Evolutionary conservation across 2,888 invertebrate genomes (phyloP).

Genomic region (Eudemis profundana): DNA sequence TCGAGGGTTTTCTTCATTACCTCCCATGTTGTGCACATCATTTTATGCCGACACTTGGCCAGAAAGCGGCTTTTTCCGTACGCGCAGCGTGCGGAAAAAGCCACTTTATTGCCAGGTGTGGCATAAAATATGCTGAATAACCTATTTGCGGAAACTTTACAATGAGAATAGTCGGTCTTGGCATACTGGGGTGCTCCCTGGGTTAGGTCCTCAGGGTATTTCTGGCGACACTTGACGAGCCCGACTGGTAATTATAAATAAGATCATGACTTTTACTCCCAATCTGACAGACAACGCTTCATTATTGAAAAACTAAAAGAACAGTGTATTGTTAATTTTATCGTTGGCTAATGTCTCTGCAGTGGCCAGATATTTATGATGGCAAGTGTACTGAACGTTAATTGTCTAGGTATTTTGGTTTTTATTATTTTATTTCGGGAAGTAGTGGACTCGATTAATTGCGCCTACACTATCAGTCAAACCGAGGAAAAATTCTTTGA

Average conservation of each 20-base stretch:
- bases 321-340: conserved; percentile 18
- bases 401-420: conserved; percentile 15
- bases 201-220: conserved; percentile 16
- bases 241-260: conserved; percentile 28
- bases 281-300: conserved; percentile 4
- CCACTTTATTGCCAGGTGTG: too few relatives aligned
- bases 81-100: too few relatives aligned
- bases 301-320: conserved; percentile 11
- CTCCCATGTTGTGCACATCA: too few relatives aligned
- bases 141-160: neutral
- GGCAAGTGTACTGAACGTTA: conserved; percentile 18
- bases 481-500: neutral
- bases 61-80: too few relatives aligned
- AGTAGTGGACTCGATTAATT: conserved; percentile 26
- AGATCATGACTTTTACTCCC: conserved; percentile 26
- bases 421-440: conserved; percentile 28
- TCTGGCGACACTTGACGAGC: conserved; percentile 18
- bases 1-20: too few relatives aligned
- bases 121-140: too few relatives aligned
- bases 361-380: conserved; percentile 23
- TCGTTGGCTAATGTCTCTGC: neutral
- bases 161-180: neutral
- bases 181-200: conserved; percentile 5
- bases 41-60: too few relatives aligned
- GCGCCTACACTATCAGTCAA: conserved; percentile 8